These are phyloP conservation scores for Diuraphis noxia DNA, from an alignment of 1,140 invertebrate species.

Conservation along the genomic window DNA sequence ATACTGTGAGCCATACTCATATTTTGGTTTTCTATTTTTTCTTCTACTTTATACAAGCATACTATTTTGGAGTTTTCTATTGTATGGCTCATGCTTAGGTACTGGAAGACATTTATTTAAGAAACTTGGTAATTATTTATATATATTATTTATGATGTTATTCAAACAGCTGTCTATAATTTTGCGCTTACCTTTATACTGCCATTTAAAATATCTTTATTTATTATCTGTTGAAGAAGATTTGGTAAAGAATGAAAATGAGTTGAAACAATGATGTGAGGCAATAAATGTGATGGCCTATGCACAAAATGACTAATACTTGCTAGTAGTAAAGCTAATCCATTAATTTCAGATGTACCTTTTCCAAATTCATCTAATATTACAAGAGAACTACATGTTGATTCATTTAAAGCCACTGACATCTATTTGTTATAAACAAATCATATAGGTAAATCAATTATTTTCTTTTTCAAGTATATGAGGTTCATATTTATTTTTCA, in stretches of 20 bases:
- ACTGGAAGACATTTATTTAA: slow-evolving; percentile 53
- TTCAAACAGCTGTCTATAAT: not conserved
- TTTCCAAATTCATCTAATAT: slow-evolving; percentile 92
- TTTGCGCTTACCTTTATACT: slow-evolving; percentile 8
- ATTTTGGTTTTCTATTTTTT: slow-evolving; percentile 59
- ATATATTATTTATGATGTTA: not conserved
- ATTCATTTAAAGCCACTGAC: slow-evolving; percentile 57
- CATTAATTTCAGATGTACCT: slow-evolving; percentile 79
- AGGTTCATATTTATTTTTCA: slow-evolving; percentile 46
- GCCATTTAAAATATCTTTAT: not conserved
- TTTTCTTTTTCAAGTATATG: not conserved
- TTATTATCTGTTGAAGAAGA: slow-evolving; percentile 62
- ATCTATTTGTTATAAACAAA: slow-evolving; percentile 68
- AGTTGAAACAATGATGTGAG: slow-evolving; percentile 76
- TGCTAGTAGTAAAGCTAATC: slow-evolving; percentile 70
- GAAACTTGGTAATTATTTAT: not conserved
- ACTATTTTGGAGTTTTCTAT: slow-evolving; percentile 64
- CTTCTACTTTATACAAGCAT: slow-evolving; percentile 67
- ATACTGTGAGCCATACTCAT: slow-evolving; percentile 65
- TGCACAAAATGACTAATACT: slow-evolving; percentile 69
- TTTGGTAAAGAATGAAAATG: slow-evolving; percentile 72
- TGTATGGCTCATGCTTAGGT: slow-evolving; percentile 66
- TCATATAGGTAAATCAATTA: not conserved
- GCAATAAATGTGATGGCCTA: slow-evolving; percentile 64
- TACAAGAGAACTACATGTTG: slow-evolving; percentile 71